Evolutionary conservation across 37 sponge, comb jelly and placozoan species (phyloP).

Genomic region (Trichoplax adhaerens): DNA sequence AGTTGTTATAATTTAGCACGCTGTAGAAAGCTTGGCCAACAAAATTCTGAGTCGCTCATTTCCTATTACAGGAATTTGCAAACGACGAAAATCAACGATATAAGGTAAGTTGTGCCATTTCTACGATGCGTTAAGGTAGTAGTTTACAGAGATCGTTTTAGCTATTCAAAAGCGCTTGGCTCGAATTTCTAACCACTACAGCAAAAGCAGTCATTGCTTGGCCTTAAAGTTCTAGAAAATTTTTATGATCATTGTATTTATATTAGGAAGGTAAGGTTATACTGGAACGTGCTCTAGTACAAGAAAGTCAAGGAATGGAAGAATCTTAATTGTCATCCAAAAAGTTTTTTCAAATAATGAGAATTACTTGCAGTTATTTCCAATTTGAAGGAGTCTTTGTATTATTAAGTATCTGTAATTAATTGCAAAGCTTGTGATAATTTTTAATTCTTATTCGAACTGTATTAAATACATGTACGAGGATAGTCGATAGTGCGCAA

Average conservation of each 20-base stretch:
- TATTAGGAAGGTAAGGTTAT: conserved; percentile 86
- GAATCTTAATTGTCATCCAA: conserved; percentile 16
- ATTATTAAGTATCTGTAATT: too few species aligned
- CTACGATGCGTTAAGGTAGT: neutral
- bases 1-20: conserved; percentile 1
- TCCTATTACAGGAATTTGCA: conserved; percentile 63
- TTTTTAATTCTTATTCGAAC: too few species aligned
- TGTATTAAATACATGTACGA: too few species aligned
- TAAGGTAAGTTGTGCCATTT: conserved; percentile 36
- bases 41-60: neutral
- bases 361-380: too few species aligned
- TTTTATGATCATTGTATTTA: neutral
- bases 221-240: too few species aligned
- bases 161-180: too few species aligned
- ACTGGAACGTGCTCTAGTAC: conserved; percentile 84
- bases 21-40: neutral
- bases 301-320: conserved; percentile 84
- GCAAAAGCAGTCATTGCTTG: too few species aligned
- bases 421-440: too few species aligned
- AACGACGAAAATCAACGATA: conserved; percentile 91
- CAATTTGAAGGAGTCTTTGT: too few species aligned
- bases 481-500: too few species aligned
- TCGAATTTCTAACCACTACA: too few species aligned
- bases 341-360: neutral
- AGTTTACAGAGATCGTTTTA: neutral